Conservation (phyloP, 2,113 vertebrate genomes). For the Nothoprocta perdicaria region DNA sequence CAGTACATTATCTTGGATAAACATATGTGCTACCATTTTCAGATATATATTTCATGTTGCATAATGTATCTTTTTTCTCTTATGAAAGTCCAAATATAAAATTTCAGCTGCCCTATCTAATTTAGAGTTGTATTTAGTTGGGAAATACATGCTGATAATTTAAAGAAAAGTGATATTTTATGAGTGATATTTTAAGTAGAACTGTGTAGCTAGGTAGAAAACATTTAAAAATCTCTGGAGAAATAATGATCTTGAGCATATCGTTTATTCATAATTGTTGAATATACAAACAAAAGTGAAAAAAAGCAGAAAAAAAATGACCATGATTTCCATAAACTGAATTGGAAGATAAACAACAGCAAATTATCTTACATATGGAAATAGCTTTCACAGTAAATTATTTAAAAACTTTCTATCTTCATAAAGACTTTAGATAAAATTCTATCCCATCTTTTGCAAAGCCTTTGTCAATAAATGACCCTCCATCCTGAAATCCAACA, state of each 20-base stretch:
- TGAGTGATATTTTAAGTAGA: not conserved
- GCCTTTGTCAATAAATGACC: not conserved
- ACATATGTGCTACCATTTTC: not conserved
- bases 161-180: accelerated
- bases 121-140: not conserved
- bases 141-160: not conserved
- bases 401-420: not conserved
- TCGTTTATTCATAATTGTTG: not conserved
- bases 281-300: not conserved
- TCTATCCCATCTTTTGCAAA: not conserved
- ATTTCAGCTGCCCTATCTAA: not conserved
- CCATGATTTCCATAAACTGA: not conserved
- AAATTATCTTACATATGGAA: not conserved
- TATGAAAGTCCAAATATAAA: not conserved
- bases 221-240: not conserved
- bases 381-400: not conserved
- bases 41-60: not conserved
- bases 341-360: not conserved
- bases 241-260: not conserved
- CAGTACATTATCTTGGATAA: not conserved
- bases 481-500: not conserved
- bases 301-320: not conserved
- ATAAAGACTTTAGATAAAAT: not conserved
- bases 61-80: not conserved
- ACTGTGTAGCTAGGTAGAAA: not conserved